Base-by-base conservation (phyloP, 2,113 vertebrate genomes). In the Myiagra hebetior region DNA sequence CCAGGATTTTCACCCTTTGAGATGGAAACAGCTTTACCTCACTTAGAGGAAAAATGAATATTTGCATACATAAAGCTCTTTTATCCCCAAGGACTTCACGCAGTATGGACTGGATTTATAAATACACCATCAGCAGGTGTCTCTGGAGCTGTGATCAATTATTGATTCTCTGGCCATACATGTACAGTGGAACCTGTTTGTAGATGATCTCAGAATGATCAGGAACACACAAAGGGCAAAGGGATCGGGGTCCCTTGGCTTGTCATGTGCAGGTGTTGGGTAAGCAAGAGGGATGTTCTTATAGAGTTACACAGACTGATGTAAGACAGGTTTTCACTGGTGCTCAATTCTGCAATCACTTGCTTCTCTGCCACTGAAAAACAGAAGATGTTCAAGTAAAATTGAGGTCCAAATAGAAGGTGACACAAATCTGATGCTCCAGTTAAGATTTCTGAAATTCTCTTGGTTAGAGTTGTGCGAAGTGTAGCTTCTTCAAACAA, bases 1-100 rank as follows among this genome's bases (percentile, higher is more conserved):
- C 69, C 91, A 96, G 90, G 65, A 69, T 94, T 96, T 93, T 90
- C 60, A 77, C 91, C 93, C 82, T 68, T 74, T 76, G 65, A 93
- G 92, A 52, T 84, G 56, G 87, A 92, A 97, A 91, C 47, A 88
- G 82, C 67, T 90, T 85, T 68, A 86, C 39, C 28, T 9, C 47
- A 62, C 62, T 91, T 91, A 70, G 44, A 83, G 67, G 81, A 70
- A 95, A 85, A 91, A 83, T n/a, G 49, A 88, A 41, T 93, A 86
- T 94, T 91, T 93, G 78, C 75, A 85, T 90, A 74, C 50, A 69
- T 67, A 92, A 96, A 96, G 46, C 31, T 95, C 83, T 93, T 90
- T 84, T 78, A 65, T 69, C 77, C 63, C 60, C 37, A 73, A 46
- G 50, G 65, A 64, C 16, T 74, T 80, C 22, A 47, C 3, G 13